Evolutionary conservation across 2,797 vertebrate species (phyloP), one percentile per base, ranked within the genome.

Genomic region (Knipowitschia caucasica): DNA sequence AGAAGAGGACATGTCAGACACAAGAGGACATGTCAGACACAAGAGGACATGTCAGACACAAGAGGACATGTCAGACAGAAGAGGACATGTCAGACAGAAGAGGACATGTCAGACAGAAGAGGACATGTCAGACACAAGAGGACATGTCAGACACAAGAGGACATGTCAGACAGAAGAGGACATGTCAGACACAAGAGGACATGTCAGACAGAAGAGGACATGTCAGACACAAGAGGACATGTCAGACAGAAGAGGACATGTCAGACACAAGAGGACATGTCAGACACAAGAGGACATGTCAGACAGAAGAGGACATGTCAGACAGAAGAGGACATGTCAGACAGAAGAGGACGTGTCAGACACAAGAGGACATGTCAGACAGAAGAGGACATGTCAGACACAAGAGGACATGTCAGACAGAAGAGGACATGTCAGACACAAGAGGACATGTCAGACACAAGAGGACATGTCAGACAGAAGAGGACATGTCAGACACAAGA

Each of bases 301-400:
- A n/a, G n/a, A n/a, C n/a, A n/a, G n/a, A 1, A 20, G 2, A 10
- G 96, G 95, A 12, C 93, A 96, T 38, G 97, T 94, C 95, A 98
- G 75, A 60, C 39, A 7, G 6, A 36, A 20, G 35, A 38, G 35
- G 35, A 38, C 6, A 6, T 2, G n/a, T n/a, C n/a, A n/a, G n/a
- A n/a, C n/a, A n/a, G n/a, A 27, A n/a, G n/a, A n/a, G n/a, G n/a
- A n/a, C n/a, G n/a, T n/a, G n/a, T n/a, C n/a, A 39, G 17, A 39
- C 17, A 39, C 34, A n/a, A 15, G 36, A 42, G 34, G 39, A 42
- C 39, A 42, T n/a, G n/a, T n/a, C 2, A 42, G n/a, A 18, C 34
- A 36, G 6, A 7, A 5, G 60, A 98, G 9, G 92, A 21, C 91
- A 93, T 53, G 90, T n/a, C n/a, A 35, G 31, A 31, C 2, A 17